phyloP scores from a whole-genome alignment of 2,113 vertebrate species.

The Platycercus adscitus region DNA sequence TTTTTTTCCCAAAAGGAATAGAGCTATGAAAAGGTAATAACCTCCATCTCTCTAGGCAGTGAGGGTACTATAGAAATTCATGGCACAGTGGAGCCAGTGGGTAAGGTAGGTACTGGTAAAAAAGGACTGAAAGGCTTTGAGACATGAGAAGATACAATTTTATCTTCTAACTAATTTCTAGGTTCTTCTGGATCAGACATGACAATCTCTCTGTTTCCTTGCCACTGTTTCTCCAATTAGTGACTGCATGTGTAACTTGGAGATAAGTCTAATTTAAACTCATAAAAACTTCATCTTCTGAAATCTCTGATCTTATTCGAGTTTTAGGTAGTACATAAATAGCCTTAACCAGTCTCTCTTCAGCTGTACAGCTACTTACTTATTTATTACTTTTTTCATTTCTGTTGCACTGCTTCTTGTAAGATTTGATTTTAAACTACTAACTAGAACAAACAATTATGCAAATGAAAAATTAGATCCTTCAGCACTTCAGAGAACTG shows the following conservation, averaged over 20 bases:
- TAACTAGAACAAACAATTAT: constrained; percentile 69
- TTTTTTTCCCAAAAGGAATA: background rate
- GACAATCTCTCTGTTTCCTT: background rate
- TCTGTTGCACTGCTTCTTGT: constrained; percentile 4
- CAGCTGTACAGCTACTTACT: constrained; percentile 27
- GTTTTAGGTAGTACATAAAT: constrained; percentile 33
- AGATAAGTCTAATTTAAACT: constrained; percentile 43
- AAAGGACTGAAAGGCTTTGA: background rate
- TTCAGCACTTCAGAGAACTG: constrained; percentile 56
- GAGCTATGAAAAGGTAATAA: background rate
- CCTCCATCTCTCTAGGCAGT: accelerated
- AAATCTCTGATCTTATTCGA: constrained; percentile 52
- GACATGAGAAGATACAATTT: background rate
- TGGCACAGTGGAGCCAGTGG: background rate
- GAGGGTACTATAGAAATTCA: background rate
- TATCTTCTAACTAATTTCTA: background rate
- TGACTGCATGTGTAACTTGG: background rate
- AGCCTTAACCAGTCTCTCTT: constrained; percentile 20
- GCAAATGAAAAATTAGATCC: constrained; percentile 67
- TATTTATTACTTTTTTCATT: constrained; percentile 58
- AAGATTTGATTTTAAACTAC: constrained; percentile 50
- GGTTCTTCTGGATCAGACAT: background rate
- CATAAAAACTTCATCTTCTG: constrained; percentile 41
- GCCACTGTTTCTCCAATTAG: background rate
- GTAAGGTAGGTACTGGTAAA: background rate